phyloP scores from a whole-genome alignment of 2,113 vertebrate species.

The Cisticola juncidis region DNA sequence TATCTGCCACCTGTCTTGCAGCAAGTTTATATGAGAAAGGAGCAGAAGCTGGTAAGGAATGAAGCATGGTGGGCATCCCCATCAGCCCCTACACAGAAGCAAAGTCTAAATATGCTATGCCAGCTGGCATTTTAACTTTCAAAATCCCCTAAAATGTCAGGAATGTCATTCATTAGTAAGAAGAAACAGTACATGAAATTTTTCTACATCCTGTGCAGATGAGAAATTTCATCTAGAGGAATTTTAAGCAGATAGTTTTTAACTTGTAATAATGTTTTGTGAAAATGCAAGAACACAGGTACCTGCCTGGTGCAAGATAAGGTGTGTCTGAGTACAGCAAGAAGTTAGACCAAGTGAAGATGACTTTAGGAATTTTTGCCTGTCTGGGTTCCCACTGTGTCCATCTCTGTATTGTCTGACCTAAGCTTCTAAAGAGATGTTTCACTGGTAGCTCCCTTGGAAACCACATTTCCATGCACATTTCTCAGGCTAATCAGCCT shows the following conservation, averaged over 20 bases:
- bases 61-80: background rate
- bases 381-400: background rate
- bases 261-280: background rate
- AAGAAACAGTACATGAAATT: background rate
- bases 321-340: background rate
- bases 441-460: background rate
- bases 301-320: background rate
- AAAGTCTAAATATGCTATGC: background rate
- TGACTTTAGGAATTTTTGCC: background rate
- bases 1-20: background rate
- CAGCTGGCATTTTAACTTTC: conserved; percentile 34
- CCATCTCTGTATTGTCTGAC: background rate
- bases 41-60: background rate
- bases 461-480: background rate
- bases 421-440: background rate
- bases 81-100: background rate
- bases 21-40: background rate
- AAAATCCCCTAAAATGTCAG: background rate
- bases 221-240: background rate
- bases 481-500: background rate
- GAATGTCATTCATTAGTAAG: conserved; percentile 7
- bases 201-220: background rate
- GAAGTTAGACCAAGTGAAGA: background rate
- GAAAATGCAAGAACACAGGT: background rate
- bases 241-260: background rate